Conservation (phyloP, 2,113 vertebrate genomes). For the Tetraodon nigroviridis region DNA sequence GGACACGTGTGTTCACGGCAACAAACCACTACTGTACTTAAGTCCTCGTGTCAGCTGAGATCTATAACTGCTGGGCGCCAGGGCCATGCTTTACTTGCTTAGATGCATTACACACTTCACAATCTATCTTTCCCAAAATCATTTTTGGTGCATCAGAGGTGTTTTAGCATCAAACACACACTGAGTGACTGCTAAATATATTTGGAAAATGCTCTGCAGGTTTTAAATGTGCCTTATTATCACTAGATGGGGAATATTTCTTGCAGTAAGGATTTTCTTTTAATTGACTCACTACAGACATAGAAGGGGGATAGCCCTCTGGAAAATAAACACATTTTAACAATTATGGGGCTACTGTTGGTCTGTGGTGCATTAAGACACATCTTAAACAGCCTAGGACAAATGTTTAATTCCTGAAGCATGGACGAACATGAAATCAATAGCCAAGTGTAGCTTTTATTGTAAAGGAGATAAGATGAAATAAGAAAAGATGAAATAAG, state of each 20-base stretch:
- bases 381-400: constrained; percentile 51
- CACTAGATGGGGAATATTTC: constrained; percentile 65
- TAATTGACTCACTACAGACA: constrained; percentile 36
- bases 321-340: constrained; percentile 61
- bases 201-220: constrained; percentile 40
- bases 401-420: constrained; percentile 38
- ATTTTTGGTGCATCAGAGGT: neutral
- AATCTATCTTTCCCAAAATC: constrained; percentile 3
- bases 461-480: too few species aligned
- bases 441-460: constrained; percentile 14
- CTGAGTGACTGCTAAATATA: constrained; percentile 30
- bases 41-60: constrained; percentile 26
- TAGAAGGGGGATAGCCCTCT: constrained; percentile 28
- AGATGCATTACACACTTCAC: neutral
- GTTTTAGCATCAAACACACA: constrained; percentile 6
- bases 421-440: constrained; percentile 53
- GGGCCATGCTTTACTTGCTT: constrained; percentile 5
- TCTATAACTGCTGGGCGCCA: constrained; percentile 11
- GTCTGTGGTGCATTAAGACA: constrained; percentile 42
- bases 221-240: constrained; percentile 60
- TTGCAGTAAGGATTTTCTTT: constrained; percentile 65
- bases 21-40: constrained; percentile 43
- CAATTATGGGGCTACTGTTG: constrained; percentile 69
- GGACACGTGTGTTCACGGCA: constrained; percentile 43
- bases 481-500: too few species aligned